A percentile compares a stretch with the other conserved stretches of the same genome.
These are phyloP conservation scores for Cyclophora albipunctata DNA, from an alignment of 2,888 invertebrate species.

Conservation along the genomic window DNA sequence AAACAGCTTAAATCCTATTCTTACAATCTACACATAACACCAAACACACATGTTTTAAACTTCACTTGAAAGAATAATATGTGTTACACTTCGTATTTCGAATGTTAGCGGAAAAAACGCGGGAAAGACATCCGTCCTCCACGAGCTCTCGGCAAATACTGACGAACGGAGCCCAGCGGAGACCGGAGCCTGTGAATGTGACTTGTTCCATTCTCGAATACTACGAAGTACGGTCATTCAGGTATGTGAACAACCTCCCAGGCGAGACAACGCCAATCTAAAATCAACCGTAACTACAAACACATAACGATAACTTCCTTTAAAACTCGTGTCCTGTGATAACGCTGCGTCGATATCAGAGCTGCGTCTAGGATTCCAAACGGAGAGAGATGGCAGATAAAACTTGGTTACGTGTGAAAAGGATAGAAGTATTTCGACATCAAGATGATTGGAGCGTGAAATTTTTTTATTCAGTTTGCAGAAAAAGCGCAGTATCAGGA, in stretches of 20 bases:
- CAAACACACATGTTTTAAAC: constrained; percentile 53
- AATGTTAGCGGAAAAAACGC: constrained; percentile 29
- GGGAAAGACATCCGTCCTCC: constrained; percentile 15
- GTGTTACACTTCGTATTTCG: constrained; percentile 35
- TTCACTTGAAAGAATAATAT: constrained; percentile 51
- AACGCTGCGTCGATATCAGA: constrained; percentile 73
- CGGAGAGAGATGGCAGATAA: constrained; percentile 37
- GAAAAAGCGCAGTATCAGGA: constrained; percentile 56
- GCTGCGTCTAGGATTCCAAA: constrained; percentile 66
- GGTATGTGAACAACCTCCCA: constrained; percentile 64
- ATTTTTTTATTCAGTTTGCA: constrained; percentile 65
- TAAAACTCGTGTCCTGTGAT: constrained; percentile 40
- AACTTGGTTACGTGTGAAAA: constrained; percentile 24
- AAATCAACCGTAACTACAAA: constrained; percentile 35
- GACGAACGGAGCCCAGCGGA: constrained; percentile 24
- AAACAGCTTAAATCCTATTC: constrained; percentile 25
- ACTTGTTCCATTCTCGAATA: constrained; percentile 59
- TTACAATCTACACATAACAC: constrained; percentile 32
- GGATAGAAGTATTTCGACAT: constrained; percentile 43
- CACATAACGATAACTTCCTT: constrained; percentile 35
- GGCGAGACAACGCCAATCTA: constrained; percentile 32
- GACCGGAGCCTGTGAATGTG: constrained; percentile 50
- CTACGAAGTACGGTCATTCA: constrained; percentile 70
- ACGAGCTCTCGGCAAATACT: constrained; percentile 17
- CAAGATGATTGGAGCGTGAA: constrained; percentile 68